Conservation (phyloP, 2,113 vertebrate genomes). For the Atherinomorus stipes region DNA sequence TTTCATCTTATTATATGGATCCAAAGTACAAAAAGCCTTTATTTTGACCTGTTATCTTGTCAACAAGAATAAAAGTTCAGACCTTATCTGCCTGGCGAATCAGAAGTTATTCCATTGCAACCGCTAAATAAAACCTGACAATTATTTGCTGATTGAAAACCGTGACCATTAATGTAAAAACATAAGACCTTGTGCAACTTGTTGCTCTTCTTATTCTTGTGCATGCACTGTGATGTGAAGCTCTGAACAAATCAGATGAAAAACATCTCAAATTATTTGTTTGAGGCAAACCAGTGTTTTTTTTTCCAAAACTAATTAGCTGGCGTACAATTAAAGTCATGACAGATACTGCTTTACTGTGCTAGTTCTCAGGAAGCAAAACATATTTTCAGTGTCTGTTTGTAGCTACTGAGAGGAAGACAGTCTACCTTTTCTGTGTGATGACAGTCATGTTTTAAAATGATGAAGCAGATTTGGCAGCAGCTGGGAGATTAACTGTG, state of each 20-base stretch:
- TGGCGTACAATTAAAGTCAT: background rate
- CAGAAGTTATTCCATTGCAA: constrained; percentile 44
- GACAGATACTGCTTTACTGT: constrained; percentile 6
- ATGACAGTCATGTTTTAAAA: constrained; percentile 18
- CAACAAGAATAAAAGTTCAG: constrained; percentile 44
- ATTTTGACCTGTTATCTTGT: constrained; percentile 18
- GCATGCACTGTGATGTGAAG: constrained; percentile 20
- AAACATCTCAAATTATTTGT: constrained; percentile 30
- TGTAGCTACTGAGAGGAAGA: constrained; percentile 6
- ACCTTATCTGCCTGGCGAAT: constrained; percentile 35
- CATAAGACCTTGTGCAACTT: constrained; percentile 42
- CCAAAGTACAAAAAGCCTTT: constrained; percentile 11
- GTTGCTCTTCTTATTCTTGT: constrained; percentile 36
- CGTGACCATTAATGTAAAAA: constrained; percentile 57
- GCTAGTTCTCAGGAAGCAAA: constrained; percentile 6
- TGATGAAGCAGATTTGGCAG: constrained; percentile 25
- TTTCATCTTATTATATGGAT: constrained; percentile 10
- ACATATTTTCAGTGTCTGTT: background rate
- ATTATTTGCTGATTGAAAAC: constrained; percentile 56
- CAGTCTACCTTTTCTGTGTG: constrained; percentile 10
- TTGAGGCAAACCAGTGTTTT: constrained; percentile 39
- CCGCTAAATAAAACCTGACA: constrained; percentile 37
- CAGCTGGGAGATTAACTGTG: constrained; percentile 39
- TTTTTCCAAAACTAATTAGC: constrained; percentile 6
- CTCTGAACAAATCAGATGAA: constrained; percentile 20